These are phyloP conservation scores for Junonia oenone DNA, from an alignment of 2,888 invertebrate species.

Conservation along the genomic window DNA sequence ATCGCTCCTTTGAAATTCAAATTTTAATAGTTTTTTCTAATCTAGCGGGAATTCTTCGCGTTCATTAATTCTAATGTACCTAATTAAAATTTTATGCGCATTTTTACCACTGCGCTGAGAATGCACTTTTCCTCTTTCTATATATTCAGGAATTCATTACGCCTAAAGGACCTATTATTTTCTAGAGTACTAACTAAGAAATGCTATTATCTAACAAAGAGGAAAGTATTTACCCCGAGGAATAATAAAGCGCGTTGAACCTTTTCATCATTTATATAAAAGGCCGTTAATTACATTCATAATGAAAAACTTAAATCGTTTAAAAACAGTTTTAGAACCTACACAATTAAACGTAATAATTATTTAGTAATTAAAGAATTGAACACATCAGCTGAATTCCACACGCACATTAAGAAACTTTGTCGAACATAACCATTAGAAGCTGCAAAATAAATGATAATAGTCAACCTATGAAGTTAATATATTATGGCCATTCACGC, in stretches of 20 bases:
- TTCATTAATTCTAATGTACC: conserved; percentile 28
- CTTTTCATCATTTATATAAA: conserved; percentile 18
- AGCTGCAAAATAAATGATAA: conserved; percentile 15
- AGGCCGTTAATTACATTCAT: conserved; percentile 8
- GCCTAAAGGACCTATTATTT: conserved; percentile 27
- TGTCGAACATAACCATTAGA: conserved; percentile 18
- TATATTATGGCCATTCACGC: conserved; percentile 20
- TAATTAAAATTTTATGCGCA: conserved; percentile 31
- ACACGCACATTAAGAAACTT: conserved; percentile 14
- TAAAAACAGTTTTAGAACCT: background rate
- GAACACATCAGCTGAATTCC: background rate
- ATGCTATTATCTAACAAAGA: conserved; percentile 26
- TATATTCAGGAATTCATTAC: conserved; percentile 28
- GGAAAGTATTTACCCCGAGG: conserved; percentile 21
- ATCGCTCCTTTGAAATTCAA: conserved; percentile 25
- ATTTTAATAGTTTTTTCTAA: conserved; percentile 31
- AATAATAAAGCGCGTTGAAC: conserved; percentile 22
- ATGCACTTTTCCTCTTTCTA: conserved; percentile 27
- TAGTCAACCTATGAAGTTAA: conserved; percentile 19
- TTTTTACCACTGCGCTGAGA: conserved; percentile 23
- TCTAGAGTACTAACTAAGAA: conserved; percentile 16
- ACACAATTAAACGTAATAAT: background rate
- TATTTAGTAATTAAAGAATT: background rate
- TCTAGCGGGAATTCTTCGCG: conserved; percentile 23
- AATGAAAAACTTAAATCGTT: background rate